phyloP scores from a whole-genome alignment of 2,797 vertebrate genomes.

The Threskiornis aethiopicus region DNA sequence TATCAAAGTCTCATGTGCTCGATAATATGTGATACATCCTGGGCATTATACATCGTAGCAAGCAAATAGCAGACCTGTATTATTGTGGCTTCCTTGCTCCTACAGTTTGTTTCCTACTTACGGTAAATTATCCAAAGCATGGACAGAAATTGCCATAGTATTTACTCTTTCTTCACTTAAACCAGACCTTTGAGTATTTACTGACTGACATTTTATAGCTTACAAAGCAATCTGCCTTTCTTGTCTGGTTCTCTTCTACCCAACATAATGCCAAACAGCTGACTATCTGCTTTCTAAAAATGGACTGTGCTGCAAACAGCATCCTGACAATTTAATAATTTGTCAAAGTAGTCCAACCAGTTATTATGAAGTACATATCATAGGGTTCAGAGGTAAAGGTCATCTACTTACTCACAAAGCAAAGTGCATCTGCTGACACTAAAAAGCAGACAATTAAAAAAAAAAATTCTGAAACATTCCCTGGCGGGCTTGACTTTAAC shows the following conservation, averaged over 20 bases:
- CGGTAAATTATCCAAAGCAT: slow-evolving; percentile 30
- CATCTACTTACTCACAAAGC: slow-evolving; percentile 24
- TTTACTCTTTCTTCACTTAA: slow-evolving; percentile 64
- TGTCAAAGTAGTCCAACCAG: slow-evolving; percentile 65
- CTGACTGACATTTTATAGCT: slow-evolving; percentile 70
- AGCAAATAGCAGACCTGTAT: background rate
- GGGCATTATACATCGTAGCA: background rate
- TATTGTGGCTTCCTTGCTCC: background rate
- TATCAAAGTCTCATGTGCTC: background rate
- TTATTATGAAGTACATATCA: slow-evolving; percentile 68
- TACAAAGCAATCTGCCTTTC: slow-evolving; percentile 69
- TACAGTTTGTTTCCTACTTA: slow-evolving; percentile 26
- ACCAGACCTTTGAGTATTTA: slow-evolving; percentile 39
- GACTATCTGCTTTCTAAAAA: slow-evolving; percentile 76
- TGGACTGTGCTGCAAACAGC: slow-evolving; percentile 66
- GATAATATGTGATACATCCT: background rate
- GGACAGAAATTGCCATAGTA: slow-evolving; percentile 31
- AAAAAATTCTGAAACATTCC: background rate
- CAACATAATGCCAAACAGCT: slow-evolving; percentile 65
- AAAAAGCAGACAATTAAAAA: slow-evolving; percentile 63
- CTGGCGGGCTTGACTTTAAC: slow-evolving; percentile 14
- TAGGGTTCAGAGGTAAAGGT: slow-evolving; percentile 70
- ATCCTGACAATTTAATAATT: slow-evolving; percentile 74
- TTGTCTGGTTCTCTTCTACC: slow-evolving; percentile 39
- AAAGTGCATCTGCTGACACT: slow-evolving; percentile 61